Conservation (phyloP, 2,888 invertebrate species). For the Tetanocera ferruginea region DNA sequence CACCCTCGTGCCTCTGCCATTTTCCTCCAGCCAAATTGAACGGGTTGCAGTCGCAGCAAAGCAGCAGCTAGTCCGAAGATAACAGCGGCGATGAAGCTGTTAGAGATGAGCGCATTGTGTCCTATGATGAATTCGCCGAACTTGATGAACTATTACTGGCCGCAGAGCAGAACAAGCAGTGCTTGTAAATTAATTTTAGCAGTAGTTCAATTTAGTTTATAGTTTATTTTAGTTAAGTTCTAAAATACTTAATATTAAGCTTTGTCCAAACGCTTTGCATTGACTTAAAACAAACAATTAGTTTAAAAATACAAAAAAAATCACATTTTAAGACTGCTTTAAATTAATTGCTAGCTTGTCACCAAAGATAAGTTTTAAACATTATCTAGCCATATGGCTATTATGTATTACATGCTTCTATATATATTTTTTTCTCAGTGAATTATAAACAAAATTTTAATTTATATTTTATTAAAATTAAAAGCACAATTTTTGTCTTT, state of each 20-base stretch:
- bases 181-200: conserved; percentile 1
- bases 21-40: conserved; percentile 63
- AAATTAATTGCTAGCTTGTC: not conserved
- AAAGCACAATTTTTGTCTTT: too few species aligned
- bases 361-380: not conserved
- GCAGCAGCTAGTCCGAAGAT: conserved; percentile 63
- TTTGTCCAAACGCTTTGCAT: not conserved
- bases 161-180: conserved; percentile 9
- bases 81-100: conserved; percentile 33
- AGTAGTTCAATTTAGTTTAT: not conserved
- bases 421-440: not conserved
- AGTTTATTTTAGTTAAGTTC: not conserved
- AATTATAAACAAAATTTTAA: not conserved
- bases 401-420: not conserved
- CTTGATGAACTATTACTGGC: conserved; percentile 35
- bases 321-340: not conserved
- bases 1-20: conserved; percentile 63
- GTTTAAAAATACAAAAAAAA: too few species aligned
- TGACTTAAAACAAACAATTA: not conserved
- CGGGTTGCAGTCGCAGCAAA: conserved; percentile 61
- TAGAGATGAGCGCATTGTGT: not conserved
- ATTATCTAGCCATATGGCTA: too few species aligned
- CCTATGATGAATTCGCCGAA: conserved; percentile 32
- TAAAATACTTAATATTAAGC: not conserved
- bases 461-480: too few species aligned